Percentiles rank a stretch among this genome's conserved stretches.
Conservation (phyloP, 2,888 invertebrate species). For the Drosophila paranaensis region DNA sequence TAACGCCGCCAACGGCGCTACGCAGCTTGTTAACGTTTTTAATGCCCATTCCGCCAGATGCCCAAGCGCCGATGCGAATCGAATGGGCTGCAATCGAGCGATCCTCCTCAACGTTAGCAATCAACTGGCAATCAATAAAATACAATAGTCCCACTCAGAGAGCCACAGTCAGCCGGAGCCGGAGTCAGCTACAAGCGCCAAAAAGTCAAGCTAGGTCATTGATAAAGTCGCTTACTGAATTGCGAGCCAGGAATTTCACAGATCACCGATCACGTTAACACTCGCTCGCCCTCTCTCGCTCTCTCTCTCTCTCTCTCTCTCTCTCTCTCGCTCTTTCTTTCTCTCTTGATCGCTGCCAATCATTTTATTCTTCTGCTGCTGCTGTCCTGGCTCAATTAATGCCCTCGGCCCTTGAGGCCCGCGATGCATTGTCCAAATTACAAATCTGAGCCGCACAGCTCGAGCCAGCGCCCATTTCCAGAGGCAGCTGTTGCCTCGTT, state of each 20-base stretch:
- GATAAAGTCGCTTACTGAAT: slow-evolving; percentile 33
- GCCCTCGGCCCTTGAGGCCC: slow-evolving; percentile 19
- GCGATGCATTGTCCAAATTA: slow-evolving; percentile 14
- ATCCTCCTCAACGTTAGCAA: slow-evolving; percentile 44
- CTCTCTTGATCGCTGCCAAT: not conserved
- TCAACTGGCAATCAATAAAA: slow-evolving; percentile 48
- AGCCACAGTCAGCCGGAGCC: not conserved
- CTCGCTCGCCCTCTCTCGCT: not conserved
- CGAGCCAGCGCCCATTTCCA: not conserved
- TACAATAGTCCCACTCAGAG: slow-evolving; percentile 23
- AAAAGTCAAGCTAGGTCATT: slow-evolving; percentile 42
- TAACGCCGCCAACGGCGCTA: slow-evolving; percentile 79
- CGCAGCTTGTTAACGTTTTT: slow-evolving; percentile 79
- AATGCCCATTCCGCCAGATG: slow-evolving; percentile 31
- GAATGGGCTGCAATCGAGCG: slow-evolving; percentile 14
- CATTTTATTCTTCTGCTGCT: slow-evolving; percentile 9
- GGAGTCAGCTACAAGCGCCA: slow-evolving; percentile 21
- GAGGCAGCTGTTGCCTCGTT: slow-evolving; percentile 26
- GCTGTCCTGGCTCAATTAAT: not conserved
- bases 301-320: not conserved
- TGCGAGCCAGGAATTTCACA: slow-evolving; percentile 24
- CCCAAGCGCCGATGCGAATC: slow-evolving; percentile 5
- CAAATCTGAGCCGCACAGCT: slow-evolving; percentile 14
- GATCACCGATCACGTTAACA: slow-evolving; percentile 13
- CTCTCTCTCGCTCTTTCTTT: not conserved